These are phyloP conservation scores for Palythoa grandiflora DNA, from an alignment of 92 coral and sea anemone genomes.

Conservation along the genomic window DNA sequence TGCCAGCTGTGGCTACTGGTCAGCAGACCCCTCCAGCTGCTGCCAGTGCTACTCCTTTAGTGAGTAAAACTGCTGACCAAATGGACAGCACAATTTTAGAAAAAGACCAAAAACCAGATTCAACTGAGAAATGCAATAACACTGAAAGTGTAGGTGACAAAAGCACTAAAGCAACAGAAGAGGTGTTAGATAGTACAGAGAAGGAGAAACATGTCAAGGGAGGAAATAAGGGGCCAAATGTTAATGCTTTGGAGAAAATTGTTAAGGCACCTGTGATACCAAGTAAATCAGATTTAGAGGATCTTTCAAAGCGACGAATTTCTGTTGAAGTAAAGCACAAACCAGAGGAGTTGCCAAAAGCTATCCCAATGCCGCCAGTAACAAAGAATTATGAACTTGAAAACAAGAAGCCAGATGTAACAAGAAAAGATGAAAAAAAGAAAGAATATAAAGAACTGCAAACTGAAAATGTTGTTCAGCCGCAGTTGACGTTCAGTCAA, in stretches of 20 bases:
- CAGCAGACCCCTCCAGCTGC: constrained; percentile 25
- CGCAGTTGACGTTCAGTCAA: constrained; percentile 5
- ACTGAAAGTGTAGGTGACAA: constrained; percentile 1
- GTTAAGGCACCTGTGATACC: neutral
- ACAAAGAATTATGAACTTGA: neutral
- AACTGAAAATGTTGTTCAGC: neutral
- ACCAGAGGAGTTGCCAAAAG: constrained; percentile 24
- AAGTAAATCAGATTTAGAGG: constrained; percentile 25
- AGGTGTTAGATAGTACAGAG: neutral
- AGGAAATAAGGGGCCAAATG: neutral
- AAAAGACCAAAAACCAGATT: constrained; percentile 13
- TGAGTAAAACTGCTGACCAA: constrained; percentile 12
- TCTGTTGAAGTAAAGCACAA: constrained; percentile 33
- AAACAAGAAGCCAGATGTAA: neutral
- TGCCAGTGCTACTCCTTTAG: neutral
- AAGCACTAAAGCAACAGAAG: neutral
- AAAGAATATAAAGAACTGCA: constrained; percentile 8
- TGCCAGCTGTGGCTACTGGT: neutral
- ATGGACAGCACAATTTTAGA: neutral
- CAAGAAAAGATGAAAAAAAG: neutral
- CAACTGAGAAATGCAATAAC: neutral
- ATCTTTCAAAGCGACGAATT: constrained; percentile 34
- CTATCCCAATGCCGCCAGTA: constrained; percentile 22
- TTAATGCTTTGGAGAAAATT: neutral
- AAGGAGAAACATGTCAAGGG: neutral